Evolutionary conservation across 2,888 invertebrate genomes (phyloP), one percentile per base, ranked within the genome.

Genomic region (Acleris sparsana): DNA sequence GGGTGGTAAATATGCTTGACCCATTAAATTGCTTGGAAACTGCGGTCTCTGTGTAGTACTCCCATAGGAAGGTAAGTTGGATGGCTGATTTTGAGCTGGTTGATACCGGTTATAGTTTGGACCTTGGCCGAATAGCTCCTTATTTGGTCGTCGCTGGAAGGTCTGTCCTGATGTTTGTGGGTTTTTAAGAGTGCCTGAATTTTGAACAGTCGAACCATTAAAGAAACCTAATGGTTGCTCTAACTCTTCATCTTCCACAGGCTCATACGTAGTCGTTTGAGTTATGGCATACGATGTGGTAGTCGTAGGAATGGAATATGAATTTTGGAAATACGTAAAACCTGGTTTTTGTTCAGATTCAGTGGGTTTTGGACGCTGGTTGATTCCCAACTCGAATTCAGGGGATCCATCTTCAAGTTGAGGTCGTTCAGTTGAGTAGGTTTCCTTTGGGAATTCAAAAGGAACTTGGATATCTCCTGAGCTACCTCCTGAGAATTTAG

Each of bases 401-500:
- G 75, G 68, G 18, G 70, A 71, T 7, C 71, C 62, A 55, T 73
- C 72, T 25, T 63, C 73, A 39, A 70, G 56, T 33, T 53, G 53
- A 5, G 68, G 33, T 55, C 46, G 49, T 22, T 62, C 68, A 43
- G 71, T 68, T 1, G 74, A 58, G 52, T 72, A 70, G 4, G 69
- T 67, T 66, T 76, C 69, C 63, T 80, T 79, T 2, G 86, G 85
- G 22, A 73, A 75, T 70, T 85, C 80, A 6, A 86, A 71, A 4
- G 89, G 88, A 5, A 72, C 73, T 62, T 83, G 75, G 16, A 85
- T 76, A 17, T 78, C 81, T 29, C 76, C 84, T 59, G 79, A 76
- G 2, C 73, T 77, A 13, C 89, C 88, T 53, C 86, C 90, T 68
- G 89, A 70, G 57, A 76, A 79, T 66, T 84, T 77, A 1, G 87